phyloP scores from a whole-genome alignment of 1,140 invertebrate genomes.

The Sminthurides bifidus region DNA sequence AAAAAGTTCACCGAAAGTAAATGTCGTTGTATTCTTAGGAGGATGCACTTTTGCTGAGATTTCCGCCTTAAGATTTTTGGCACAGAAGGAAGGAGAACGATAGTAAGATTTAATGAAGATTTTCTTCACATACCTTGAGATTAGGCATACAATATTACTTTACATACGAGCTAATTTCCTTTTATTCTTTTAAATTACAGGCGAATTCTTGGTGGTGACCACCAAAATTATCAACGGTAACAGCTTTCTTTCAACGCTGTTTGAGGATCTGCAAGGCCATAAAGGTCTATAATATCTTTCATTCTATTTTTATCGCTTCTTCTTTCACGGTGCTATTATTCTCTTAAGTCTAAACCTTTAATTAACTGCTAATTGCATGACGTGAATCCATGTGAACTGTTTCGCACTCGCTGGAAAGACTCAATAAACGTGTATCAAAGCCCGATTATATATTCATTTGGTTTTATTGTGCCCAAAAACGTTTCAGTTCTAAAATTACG shows the following conservation, averaged over 20 bases:
- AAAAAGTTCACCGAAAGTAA: conserved; percentile 57
- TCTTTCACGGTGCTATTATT: no score
- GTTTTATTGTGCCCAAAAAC: no score
- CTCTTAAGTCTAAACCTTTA: no score
- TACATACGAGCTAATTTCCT: conserved; percentile 4
- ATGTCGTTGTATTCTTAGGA: conserved; percentile 90
- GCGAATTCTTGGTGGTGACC: conserved; percentile 83
- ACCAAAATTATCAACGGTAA: conserved; percentile 88
- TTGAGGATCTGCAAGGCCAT: conserved; percentile 39
- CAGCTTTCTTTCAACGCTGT: conserved; percentile 64
- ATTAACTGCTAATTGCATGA: no score
- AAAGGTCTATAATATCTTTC: neutral
- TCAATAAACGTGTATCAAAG: no score
- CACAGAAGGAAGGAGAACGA: conserved; percentile 67
- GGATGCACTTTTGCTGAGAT: conserved; percentile 94
- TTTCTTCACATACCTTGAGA: neutral
- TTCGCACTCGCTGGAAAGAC: no score
- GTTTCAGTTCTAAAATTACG: no score
- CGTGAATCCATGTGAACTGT: no score
- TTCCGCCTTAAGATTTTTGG: conserved; percentile 78
- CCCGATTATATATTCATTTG: no score
- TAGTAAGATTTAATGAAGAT: no score
- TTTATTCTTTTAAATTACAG: conserved; percentile 51
- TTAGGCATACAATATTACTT: conserved; percentile 3
- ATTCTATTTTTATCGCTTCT: neutral